A percentile compares a stretch with the other conserved stretches of the same genome.
Evolutionary conservation across 2,113 vertebrate genomes (phyloP).

Genomic region (Hydropotes inermis): DNA sequence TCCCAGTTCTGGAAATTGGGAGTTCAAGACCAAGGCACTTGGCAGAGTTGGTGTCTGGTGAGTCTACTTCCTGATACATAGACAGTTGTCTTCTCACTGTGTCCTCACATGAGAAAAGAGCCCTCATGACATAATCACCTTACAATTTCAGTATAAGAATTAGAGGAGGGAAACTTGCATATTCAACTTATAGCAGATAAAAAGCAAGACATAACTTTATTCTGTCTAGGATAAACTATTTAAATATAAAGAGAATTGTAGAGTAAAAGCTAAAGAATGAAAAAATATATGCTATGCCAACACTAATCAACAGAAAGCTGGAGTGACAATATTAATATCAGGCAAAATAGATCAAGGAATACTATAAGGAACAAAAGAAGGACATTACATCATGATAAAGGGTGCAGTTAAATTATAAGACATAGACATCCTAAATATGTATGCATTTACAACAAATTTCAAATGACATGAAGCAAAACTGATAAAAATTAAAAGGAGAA

Average conservation of each 20-base stretch:
- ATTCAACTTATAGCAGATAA: background rate
- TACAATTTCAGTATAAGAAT: background rate
- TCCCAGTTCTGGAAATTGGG: background rate
- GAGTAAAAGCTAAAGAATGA: background rate
- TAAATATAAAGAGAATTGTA: conserved; percentile 3
- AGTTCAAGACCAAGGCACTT: background rate
- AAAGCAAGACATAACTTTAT: background rate
- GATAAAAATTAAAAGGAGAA: background rate
- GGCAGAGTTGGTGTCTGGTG: background rate
- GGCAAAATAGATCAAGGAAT: background rate
- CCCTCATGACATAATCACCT: background rate
- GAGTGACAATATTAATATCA: background rate
- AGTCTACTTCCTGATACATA: background rate
- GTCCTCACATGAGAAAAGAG: background rate
- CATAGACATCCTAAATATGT: background rate
- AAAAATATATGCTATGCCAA: background rate
- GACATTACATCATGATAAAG: background rate
- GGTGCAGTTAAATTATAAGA: background rate
- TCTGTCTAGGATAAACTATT: background rate
- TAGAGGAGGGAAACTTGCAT: background rate
- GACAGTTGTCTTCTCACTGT: background rate
- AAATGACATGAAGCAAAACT: background rate
- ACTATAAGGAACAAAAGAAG: background rate
- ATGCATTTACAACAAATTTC: background rate
- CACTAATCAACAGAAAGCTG: background rate